Evolutionary conservation across 2,113 vertebrate genomes (phyloP).

Genomic region (Laticauda colubrina): DNA sequence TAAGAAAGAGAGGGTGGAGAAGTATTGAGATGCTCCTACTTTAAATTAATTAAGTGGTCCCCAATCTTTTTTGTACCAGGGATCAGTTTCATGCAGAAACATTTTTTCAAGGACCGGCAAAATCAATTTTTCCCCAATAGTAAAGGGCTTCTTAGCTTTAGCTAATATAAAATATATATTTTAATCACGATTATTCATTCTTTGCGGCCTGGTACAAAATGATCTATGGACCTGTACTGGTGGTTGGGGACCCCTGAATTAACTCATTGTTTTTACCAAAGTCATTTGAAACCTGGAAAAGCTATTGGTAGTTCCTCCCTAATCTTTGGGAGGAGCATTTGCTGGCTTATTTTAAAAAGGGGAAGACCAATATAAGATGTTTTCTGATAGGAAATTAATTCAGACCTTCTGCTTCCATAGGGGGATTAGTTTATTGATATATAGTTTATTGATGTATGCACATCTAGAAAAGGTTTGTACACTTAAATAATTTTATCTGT

Average conservation of each 20-base stretch:
- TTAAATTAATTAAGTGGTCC: not conserved
- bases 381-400: not conserved
- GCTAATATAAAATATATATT: too few relatives aligned
- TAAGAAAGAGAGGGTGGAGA: not conserved
- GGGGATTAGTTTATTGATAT: conserved; percentile 3
- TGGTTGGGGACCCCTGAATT: not conserved
- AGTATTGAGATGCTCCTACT: not conserved
- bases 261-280: not conserved
- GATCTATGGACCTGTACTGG: too few relatives aligned
- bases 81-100: too few relatives aligned
- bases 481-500: conserved; percentile 25
- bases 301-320: not conserved
- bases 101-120: too few relatives aligned
- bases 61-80: too few relatives aligned
- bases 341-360: conserved; percentile 14
- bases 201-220: too few relatives aligned
- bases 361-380: not conserved
- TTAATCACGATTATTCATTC: too few relatives aligned
- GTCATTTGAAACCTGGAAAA: not conserved
- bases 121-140: too few relatives aligned
- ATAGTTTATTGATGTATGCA: not conserved
- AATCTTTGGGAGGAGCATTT: not conserved
- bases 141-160: too few relatives aligned
- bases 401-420: conserved; percentile 18
- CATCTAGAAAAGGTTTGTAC: not conserved